Conservation (phyloP, 37 sponge, comb jelly and placozoan species). For the Geodia barretti region DNA sequence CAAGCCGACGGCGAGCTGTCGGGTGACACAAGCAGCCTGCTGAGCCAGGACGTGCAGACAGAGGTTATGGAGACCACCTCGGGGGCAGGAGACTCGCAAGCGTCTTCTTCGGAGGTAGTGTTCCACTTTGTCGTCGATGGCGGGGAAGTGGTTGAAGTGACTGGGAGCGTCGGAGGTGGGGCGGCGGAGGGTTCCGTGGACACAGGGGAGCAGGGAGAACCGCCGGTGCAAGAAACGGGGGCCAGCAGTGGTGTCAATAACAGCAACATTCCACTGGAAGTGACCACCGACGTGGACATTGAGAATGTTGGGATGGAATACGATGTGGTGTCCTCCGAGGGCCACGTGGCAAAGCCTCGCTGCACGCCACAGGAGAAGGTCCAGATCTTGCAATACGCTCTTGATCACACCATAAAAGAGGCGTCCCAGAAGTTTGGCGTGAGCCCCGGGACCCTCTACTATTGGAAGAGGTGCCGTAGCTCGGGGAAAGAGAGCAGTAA, state of each 20-base stretch:
- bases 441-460: constrained; percentile 63
- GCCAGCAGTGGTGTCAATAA: background rate
- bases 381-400: constrained; percentile 75
- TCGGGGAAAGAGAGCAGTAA: background rate
- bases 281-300: constrained; percentile 63
- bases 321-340: constrained; percentile 67
- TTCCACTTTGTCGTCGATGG: constrained; percentile 71
- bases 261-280: constrained; percentile 46
- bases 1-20: constrained; percentile 38
- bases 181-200: background rate
- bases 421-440: constrained; percentile 78
- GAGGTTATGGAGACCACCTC: background rate
- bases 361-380: constrained; percentile 73
- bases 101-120: constrained; percentile 40
- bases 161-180: background rate
- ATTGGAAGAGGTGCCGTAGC: constrained; percentile 70
- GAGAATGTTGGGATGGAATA: constrained; percentile 82
- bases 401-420: constrained; percentile 69
- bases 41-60: background rate
- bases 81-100: background rate
- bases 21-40: background rate
- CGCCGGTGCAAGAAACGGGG: background rate
- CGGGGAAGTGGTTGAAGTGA: constrained; percentile 53
- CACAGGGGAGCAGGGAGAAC: constrained; percentile 4
- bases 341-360: constrained; percentile 67